phyloP scores from a whole-genome alignment of 1,140 invertebrate species.

The Amyelois transitella region DNA sequence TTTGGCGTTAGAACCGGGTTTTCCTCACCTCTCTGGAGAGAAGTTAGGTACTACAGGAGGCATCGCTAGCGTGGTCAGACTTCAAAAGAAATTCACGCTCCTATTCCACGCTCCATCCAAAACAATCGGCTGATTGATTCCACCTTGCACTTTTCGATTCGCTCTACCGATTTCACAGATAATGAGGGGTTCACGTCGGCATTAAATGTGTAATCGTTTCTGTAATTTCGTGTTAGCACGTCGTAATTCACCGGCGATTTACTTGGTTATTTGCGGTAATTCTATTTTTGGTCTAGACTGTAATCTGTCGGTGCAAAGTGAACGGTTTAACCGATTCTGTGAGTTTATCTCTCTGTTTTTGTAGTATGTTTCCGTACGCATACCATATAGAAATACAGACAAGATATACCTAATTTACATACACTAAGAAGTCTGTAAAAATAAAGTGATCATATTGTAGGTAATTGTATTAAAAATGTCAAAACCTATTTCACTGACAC shows the following conservation, averaged over 20 bases:
- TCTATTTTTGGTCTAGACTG: not conserved
- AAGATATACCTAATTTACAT: too few species aligned
- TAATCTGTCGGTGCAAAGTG: not conserved
- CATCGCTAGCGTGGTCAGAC: too few species aligned
- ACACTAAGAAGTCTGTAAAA: too few species aligned
- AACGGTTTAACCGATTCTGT: not conserved
- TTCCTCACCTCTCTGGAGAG: too few species aligned
- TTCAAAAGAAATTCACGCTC: conserved; percentile 37
- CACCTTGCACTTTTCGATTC: conserved; percentile 7
- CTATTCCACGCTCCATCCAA: conserved; percentile 28
- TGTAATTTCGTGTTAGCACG: conserved; percentile 25
- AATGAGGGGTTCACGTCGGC: not conserved
- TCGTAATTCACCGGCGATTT: conserved; percentile 20
- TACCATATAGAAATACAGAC: too few species aligned
- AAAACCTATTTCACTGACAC: too few species aligned
- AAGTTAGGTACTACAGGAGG: too few species aligned
- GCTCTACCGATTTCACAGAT: not conserved
- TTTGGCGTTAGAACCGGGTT: too few species aligned
- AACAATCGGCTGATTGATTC: conserved; percentile 6
- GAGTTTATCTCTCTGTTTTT: too few species aligned
- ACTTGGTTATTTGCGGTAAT: not conserved
- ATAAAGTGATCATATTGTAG: too few species aligned
- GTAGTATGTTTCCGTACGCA: too few species aligned
- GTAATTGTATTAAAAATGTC: too few species aligned
- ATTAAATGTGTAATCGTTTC: conserved; percentile 24